Evolutionary conservation across 2,797 vertebrate genomes (phyloP), one percentile per base, ranked within the genome.

Genomic region (Cyprinella venusta): DNA sequence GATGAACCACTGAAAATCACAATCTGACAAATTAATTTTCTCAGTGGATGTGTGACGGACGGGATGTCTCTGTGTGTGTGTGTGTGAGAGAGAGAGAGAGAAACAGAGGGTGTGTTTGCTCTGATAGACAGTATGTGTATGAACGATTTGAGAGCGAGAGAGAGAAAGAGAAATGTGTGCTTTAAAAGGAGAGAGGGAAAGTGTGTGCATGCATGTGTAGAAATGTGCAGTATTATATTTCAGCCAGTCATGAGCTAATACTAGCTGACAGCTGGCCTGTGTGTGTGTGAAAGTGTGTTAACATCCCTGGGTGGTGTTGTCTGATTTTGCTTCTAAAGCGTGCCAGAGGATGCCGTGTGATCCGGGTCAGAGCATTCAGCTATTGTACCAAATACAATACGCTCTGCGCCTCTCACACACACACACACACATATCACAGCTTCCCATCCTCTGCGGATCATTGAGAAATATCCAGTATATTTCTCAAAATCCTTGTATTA

Each of bases 171-270:
- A 48, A 26, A 12, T 13, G 42, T 45, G 42, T 45, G 42, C 4
- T 13, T 45, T 45, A 4, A 12, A 45, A 45, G 12, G 42, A 45
- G 42, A 45, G 42, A 45, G 10, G 12, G 42, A 45, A 13, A 13
- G 42, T 45, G 42, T 48, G 45, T 48, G 42, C 15, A 4, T 5
- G 45, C 0, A 8, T 12, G 40, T 42, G 40, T 12, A 65, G 30
- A 45, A 69, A 75, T 40, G 64, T 78, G 72, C 12, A 61, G 24
- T 68, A 68, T 82, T 82, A 80, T 65, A 82, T 80, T 80, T 78
- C 76, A 88, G 84, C 71, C 68, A 81, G 74, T 71, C 42, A 50
- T 71, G 42, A 40, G 82, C 65, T 78, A 70, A 83, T 78, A 18
- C 40, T 78, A 70, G 65, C 54, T 77, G 81, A 78, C 82, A 83